Conservation (phyloP, 2,888 invertebrate species). For the Callyntrura sp. region DNA sequence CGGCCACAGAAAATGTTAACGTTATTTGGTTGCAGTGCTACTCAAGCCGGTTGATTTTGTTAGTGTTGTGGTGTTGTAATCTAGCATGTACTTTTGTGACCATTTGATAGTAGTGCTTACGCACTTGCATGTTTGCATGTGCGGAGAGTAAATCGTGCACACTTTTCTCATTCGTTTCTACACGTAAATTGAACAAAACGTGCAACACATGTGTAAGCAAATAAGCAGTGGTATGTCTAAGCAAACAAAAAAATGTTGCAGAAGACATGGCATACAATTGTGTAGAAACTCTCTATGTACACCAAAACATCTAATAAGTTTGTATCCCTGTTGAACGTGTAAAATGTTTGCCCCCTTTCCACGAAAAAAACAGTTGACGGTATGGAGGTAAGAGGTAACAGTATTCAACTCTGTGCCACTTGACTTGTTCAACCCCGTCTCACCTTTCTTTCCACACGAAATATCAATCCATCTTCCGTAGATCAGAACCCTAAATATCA, state of each 20-base stretch:
- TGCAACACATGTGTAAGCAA: conserved; percentile 78
- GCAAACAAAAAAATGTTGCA: conserved; percentile 74
- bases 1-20: conserved; percentile 4
- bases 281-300: neutral
- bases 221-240: conserved; percentile 72
- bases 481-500: conserved; percentile 74
- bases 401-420: conserved; percentile 69
- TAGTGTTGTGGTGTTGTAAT: neutral
- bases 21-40: too few relatives aligned
- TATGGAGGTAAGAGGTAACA: too few relatives aligned
- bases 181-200: conserved; percentile 38
- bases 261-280: neutral
- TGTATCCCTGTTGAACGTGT: conserved; percentile 56
- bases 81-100: conserved; percentile 32
- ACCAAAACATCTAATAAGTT: neutral
- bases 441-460: conserved; percentile 82
- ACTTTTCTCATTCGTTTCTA: conserved; percentile 28
- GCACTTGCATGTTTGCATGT: conserved; percentile 67
- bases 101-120: conserved; percentile 58
- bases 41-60: neutral
- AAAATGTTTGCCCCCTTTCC: conserved; percentile 67
- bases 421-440: conserved; percentile 75
- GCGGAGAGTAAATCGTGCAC: conserved; percentile 55
- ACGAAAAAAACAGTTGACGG: conserved; percentile 51
- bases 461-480: conserved; percentile 81